Evolutionary conservation across 2,113 vertebrate species (phyloP).

Genomic region (Edolisoma coerulescens): DNA sequence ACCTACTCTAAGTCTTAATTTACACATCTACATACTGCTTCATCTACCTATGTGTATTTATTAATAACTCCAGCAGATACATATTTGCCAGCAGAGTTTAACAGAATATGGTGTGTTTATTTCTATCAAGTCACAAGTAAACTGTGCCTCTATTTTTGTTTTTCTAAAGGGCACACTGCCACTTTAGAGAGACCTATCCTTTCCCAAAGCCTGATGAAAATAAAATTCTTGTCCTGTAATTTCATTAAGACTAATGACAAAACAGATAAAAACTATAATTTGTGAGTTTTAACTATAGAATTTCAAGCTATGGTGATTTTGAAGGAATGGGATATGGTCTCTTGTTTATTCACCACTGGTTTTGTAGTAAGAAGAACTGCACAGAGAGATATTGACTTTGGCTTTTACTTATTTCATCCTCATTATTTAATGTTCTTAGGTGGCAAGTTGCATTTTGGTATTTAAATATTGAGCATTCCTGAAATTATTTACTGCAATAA

Average conservation of each 20-base stretch:
- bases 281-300: not conserved
- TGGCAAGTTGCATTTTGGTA: not conserved
- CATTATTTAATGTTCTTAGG: conserved; percentile 67
- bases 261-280: not conserved
- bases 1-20: not conserved
- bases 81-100: not conserved
- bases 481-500: conserved; percentile 66
- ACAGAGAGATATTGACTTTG: conserved; percentile 35
- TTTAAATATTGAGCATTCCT: conserved; percentile 39
- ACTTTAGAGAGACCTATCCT: conserved; percentile 75
- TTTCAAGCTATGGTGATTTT: conserved; percentile 1
- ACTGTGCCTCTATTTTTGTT: conserved; percentile 67
- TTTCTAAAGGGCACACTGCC: conserved; percentile 67
- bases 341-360: conserved; percentile 30
- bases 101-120: not conserved
- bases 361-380: conserved; percentile 35
- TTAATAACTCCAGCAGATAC: not conserved
- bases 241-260: not conserved
- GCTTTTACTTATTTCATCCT: conserved; percentile 72
- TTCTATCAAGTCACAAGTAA: conserved; percentile 83
- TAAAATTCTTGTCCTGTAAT: not conserved
- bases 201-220: conserved; percentile 18
- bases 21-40: not conserved
- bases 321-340: conserved; percentile 74
- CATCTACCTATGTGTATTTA: not conserved